These are phyloP conservation scores for Amphiura filiformis DNA, from an alignment of 35 echinoderm and acorn worm genomes.

Conservation along the genomic window DNA sequence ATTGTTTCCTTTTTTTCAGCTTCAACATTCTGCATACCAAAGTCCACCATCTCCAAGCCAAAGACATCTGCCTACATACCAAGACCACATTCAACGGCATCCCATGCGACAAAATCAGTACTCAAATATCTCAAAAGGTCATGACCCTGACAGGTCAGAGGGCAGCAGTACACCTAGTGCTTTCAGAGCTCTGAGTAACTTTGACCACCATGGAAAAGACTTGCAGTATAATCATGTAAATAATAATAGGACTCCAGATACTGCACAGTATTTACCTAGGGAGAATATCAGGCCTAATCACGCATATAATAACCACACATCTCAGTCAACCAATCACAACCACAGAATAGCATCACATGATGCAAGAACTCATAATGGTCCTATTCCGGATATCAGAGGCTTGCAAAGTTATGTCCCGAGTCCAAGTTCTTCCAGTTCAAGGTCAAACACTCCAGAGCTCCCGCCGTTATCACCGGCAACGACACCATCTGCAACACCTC, in stretches of 20 bases:
- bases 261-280: background rate
- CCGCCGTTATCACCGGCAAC: slow-evolving; percentile 77
- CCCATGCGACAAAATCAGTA: slow-evolving; percentile 19
- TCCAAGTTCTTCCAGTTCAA: slow-evolving; percentile 41
- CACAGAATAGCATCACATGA: no score
- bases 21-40: slow-evolving; percentile 12
- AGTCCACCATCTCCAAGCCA: background rate
- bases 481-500: slow-evolving; percentile 54
- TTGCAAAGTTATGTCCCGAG: slow-evolving; percentile 8
- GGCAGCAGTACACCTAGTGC: background rate
- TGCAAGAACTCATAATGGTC: background rate
- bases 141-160: background rate
- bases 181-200: background rate
- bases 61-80: slow-evolving; percentile 56
- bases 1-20: no score
- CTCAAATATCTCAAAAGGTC: background rate
- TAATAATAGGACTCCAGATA: background rate
- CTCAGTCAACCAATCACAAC: background rate
- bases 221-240: background rate
- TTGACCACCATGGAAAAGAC: background rate
- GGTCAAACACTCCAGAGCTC: slow-evolving; percentile 79
- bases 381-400: slow-evolving; percentile 8
- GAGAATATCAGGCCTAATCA: slow-evolving; percentile 6
- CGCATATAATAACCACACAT: background rate
- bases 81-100: slow-evolving; percentile 85